A percentile compares a stretch with the other conserved stretches of the same genome.
These are phyloP conservation scores for Phyllotreta striolata DNA, from an alignment of 2,888 invertebrate genomes.

Conservation along the genomic window DNA sequence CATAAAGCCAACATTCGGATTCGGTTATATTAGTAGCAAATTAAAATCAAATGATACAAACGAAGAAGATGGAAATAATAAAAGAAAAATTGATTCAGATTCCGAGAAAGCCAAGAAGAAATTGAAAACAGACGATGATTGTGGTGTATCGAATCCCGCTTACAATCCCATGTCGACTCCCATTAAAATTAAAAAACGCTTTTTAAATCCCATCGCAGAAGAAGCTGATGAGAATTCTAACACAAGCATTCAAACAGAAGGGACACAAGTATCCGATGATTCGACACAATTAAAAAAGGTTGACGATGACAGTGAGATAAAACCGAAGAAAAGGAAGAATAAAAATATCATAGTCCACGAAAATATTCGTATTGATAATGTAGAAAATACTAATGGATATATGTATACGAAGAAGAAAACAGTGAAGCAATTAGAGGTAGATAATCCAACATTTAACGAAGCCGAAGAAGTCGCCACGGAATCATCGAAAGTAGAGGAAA, in stretches of 20 bases:
- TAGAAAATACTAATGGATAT: conserved; percentile 22
- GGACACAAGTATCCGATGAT: conserved; percentile 31
- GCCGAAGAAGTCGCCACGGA: conserved; percentile 14
- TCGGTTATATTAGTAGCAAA: conserved; percentile 37
- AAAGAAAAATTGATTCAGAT: too few relatives aligned
- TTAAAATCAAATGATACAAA: conserved; percentile 31
- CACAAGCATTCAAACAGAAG: conserved; percentile 27
- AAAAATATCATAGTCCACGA: too few relatives aligned
- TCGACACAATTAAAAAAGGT: neutral
- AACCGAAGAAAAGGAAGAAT: neutral
- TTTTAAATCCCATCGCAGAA: conserved; percentile 50
- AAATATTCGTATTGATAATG: too few relatives aligned
- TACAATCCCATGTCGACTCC: conserved; percentile 51
- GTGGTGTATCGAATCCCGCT: conserved; percentile 53
- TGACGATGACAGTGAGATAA: conserved; percentile 8
- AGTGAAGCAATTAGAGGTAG: conserved; percentile 26
- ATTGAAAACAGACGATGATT: conserved; percentile 26
- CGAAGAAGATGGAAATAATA: too few relatives aligned
- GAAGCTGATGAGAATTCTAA: conserved; percentile 33
- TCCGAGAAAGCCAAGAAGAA: conserved; percentile 22
- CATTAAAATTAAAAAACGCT: conserved; percentile 46
- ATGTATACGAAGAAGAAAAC: conserved; percentile 6
- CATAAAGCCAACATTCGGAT: conserved; percentile 42
- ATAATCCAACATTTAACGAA: conserved; percentile 24
- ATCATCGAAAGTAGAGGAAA: neutral